Base-by-base conservation (phyloP, 1,140 invertebrate species). In the Drosophila jambulina region DNA sequence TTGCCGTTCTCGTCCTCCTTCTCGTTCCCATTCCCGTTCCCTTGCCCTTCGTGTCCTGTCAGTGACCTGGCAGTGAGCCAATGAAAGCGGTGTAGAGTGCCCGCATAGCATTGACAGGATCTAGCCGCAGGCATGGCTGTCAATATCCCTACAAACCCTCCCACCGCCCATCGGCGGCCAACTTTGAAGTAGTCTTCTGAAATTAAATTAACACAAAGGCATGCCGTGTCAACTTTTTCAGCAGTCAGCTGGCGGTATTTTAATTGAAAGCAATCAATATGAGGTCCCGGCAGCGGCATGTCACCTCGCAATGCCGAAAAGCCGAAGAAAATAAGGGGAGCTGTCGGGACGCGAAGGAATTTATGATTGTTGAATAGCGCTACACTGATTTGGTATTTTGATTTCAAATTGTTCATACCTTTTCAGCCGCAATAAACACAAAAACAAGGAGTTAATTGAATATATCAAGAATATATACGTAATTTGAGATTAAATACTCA, bases 201-300 rank as follows among this genome's bases (percentile, higher is more conserved):
- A 87, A 88, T 87, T 88, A 80, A 87, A 87, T 87, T 87, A 87
- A 90, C 80, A 82, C 83, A 88, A 78, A 80, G 77, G 80, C 83
- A 80, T 65, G 80, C 68, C 83, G 63, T 68, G 67, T 76, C 83
- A 69, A 82, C 82, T 62, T 87, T 78, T 79, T 69, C 49, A 56
- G 53, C 63, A 83, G 76, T 61, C 68, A 84, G 65, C 62, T 78
- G 85, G 74, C 46, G 78, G 84, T 71, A 84, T 90, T 88, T 88
- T 88, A 88, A 88, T 88, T 88, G 85, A 88, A 88, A 75, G 80
- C 81, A 88, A 88, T 88, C 84, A 90, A 88, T 88, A 81, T 69
- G 40, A 48, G 72, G 62, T 9, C 42, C 15, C 40, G 43, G 23
- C 29, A 61, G 13, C 45, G 40, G 34, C 61, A 43, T 48, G 17